Conservation (phyloP, 2,797 vertebrate species). For the Falco biarmicus region DNA sequence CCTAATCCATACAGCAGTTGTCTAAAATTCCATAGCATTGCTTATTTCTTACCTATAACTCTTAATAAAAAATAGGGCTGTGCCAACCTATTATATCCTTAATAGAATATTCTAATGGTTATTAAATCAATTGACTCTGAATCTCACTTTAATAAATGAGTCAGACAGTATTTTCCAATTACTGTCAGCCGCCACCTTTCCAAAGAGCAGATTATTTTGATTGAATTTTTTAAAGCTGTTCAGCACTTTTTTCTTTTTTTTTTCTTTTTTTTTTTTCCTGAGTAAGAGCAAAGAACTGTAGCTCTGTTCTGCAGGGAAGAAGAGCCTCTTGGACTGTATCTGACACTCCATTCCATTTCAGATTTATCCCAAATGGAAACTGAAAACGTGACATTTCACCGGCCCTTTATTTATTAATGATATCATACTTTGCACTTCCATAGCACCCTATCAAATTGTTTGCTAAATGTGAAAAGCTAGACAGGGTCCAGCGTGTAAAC, state of each 20-base stretch:
- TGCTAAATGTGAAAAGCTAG: constrained; percentile 11
- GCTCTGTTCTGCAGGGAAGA: constrained; percentile 30
- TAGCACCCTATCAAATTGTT: constrained; percentile 20
- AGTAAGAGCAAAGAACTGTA: constrained; percentile 34
- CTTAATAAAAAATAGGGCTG: constrained; percentile 77
- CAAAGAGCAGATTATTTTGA: constrained; percentile 77
- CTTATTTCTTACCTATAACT: constrained; percentile 75
- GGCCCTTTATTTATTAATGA: constrained; percentile 53
- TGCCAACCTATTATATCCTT: constrained; percentile 77
- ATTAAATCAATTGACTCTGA: constrained; percentile 83
- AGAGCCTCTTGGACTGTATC: constrained; percentile 31
- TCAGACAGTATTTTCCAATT: constrained; percentile 82
- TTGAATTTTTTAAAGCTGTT: constrained; percentile 77
- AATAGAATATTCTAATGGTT: constrained; percentile 84
- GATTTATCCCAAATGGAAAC: constrained; percentile 51
- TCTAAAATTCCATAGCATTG: constrained; percentile 52
- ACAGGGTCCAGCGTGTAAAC: neutral
- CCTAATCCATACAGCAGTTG: constrained; percentile 49
- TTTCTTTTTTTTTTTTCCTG: neutral
- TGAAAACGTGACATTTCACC: constrained; percentile 52
- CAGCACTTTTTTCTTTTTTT: constrained; percentile 49
- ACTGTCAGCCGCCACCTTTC: constrained; percentile 81
- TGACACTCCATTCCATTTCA: constrained; percentile 36
- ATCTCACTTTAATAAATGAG: constrained; percentile 83
- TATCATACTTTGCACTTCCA: constrained; percentile 41